Evolutionary conservation across 2,797 vertebrate species (phyloP).

Genomic region (Anguilla obscura): DNA sequence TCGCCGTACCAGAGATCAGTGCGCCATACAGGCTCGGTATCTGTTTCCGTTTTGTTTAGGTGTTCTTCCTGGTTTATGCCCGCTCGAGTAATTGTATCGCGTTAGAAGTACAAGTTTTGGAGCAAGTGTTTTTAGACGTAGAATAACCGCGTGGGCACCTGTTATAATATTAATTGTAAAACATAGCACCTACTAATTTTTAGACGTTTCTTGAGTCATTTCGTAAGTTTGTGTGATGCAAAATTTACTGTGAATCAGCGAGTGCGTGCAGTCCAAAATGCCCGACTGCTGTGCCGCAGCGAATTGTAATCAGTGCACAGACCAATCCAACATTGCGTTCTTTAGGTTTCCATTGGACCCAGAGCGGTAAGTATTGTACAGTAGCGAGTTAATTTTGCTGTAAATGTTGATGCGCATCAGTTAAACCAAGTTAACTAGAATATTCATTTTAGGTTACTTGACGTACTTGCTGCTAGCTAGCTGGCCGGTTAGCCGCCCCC

Average conservation of each 20-base stretch:
- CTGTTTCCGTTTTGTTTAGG: constrained; percentile 52
- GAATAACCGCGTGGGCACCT: neutral
- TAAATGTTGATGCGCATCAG: neutral
- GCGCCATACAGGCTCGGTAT: constrained; percentile 23
- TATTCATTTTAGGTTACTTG: constrained; percentile 12
- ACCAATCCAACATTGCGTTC: constrained; percentile 66
- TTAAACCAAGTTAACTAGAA: neutral
- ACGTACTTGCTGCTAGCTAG: neutral
- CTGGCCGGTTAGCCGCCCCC: constrained; percentile 26
- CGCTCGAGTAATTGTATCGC: constrained; percentile 38
- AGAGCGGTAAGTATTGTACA: constrained; percentile 67
- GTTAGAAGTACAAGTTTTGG: constrained; percentile 46
- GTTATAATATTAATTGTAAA: neutral
- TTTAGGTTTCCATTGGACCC: constrained; percentile 79
- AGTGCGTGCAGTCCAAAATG: constrained; percentile 75
- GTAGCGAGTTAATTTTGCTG: neutral
- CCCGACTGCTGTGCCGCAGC: constrained; percentile 82
- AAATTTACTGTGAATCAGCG: constrained; percentile 46
- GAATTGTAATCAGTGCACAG: constrained; percentile 72
- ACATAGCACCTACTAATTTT: neutral
- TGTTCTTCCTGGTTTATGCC: constrained; percentile 56
- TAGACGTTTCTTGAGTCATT: constrained; percentile 3
- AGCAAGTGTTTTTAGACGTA: constrained; percentile 36
- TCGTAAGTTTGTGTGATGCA: constrained; percentile 30
- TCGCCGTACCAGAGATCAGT: constrained; percentile 23